Evolutionary conservation across 2,113 vertebrate species (phyloP), one percentile per base, ranked within the genome.

Genomic region (Platycercus adscitus): DNA sequence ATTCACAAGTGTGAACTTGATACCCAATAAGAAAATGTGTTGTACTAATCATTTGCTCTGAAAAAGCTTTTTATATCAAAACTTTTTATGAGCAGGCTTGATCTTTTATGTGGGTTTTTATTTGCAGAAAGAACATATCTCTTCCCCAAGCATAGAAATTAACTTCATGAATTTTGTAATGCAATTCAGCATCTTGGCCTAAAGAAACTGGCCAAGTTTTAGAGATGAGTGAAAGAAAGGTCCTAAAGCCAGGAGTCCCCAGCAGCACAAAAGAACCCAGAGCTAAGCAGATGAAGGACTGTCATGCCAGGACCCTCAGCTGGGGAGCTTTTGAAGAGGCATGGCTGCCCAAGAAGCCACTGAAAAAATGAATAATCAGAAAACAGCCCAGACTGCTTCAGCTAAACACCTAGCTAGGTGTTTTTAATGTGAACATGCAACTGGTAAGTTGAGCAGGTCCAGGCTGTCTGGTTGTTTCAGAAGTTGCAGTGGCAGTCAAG

Each of bases 281-380:
- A 55, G 17, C 7, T 23, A 17, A 43, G 72, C 21, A 46, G 47
- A 50, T 64, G n/a, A 13, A 81, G 46, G 5, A 70, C 4, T 1
- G 0, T 10, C 2, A 0, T 63, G 46, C 55, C 49, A n/a, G 26
- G 13, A 43, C 5, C 10, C 13, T 2, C 43, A 56, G 15, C 4
- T 0, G 2, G 37, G 61, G 24, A 53, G 19, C 13, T 39, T 3
- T 11, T 76, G 25, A 11, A 28, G 33, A 53, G 47, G 13, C 16
- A 18, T 2, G 1, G 17, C 26, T 82, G 26, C 16, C 20, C 37
- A 63, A 76, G 71, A 44, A 76, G 46, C 18, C 41, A 12, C 8
- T 61, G 41, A n/a, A 18, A 2, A 8, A 52, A 60, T 46, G 33
- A 33, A 33, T 7, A 60, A 71, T 9, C 17, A 66, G 37, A 50